Evolutionary conservation across 2,113 vertebrate genomes (phyloP).

Genomic region (Centropus bengalensis): DNA sequence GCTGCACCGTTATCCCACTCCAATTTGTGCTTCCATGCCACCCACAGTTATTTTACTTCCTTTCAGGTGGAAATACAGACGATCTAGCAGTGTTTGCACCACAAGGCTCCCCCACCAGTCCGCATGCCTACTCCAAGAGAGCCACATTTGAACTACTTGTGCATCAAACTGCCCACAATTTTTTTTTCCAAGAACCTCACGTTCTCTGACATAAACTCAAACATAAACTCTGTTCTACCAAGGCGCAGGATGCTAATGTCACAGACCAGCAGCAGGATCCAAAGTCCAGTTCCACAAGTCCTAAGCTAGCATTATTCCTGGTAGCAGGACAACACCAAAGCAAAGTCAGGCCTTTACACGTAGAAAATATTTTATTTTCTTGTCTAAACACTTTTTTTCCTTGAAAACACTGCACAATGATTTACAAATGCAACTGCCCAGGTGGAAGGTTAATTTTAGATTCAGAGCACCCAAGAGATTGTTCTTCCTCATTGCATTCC

Average conservation of each 20-base stretch:
- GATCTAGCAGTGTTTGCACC: background rate
- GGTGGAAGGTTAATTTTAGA: background rate
- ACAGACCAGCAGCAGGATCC: background rate
- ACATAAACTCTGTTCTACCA: accelerated
- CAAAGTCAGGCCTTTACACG: background rate
- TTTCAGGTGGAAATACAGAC: background rate
- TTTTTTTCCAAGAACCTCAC: background rate
- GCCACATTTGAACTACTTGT: background rate
- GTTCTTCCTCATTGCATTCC: slow-evolving; percentile 29
- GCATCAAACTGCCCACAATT: background rate
- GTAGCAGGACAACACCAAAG: background rate
- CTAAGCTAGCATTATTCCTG: background rate
- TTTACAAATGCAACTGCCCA: background rate
- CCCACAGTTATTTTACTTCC: background rate
- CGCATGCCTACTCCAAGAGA: background rate
- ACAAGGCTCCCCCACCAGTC: background rate
- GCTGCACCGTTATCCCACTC: background rate
- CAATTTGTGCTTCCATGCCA: background rate
- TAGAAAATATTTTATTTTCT: background rate
- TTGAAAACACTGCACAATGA: background rate
- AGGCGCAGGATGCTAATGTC: background rate
- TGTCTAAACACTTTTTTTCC: background rate
- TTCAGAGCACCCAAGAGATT: background rate
- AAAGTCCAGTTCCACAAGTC: background rate
- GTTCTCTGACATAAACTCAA: no score